These are phyloP conservation scores for Heterotilapia buettikoferi DNA, from an alignment of 2,113 vertebrate genomes.

Conservation along the genomic window DNA sequence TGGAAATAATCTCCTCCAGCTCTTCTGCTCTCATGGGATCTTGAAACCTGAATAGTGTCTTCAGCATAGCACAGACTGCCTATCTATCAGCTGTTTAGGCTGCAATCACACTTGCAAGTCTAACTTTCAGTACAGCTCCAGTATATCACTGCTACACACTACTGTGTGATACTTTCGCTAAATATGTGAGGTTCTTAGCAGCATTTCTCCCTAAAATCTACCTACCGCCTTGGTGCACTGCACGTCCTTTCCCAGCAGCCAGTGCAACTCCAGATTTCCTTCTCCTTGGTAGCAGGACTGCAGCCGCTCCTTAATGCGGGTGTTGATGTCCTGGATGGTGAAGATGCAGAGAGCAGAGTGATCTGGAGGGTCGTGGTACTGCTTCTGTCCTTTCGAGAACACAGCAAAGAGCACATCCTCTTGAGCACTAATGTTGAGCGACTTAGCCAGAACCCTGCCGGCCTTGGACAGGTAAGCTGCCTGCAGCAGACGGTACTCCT, in stretches of 20 bases:
- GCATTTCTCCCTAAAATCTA: neutral
- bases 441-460: constrained; percentile 76
- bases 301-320: constrained; percentile 88
- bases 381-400: constrained; percentile 96
- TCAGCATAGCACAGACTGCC: neutral
- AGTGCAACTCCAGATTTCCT: constrained; percentile 93
- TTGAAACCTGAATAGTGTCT: constrained; percentile 40
- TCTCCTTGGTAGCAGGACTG: constrained; percentile 96
- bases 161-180: neutral
- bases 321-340: constrained; percentile 83
- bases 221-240: constrained; percentile 94
- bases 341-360: constrained; percentile 90
- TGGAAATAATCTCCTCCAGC: constrained; percentile 52
- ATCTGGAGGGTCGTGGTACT: constrained; percentile 85
- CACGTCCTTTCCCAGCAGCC: constrained; percentile 93
- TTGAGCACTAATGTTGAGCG: constrained; percentile 81
- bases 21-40: constrained; percentile 26
- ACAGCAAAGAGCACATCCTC: constrained; percentile 94
- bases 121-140: neutral
- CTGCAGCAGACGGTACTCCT: constrained; percentile 91
- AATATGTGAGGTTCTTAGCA: neutral
- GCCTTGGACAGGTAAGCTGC: constrained; percentile 87
- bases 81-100: constrained; percentile 19
- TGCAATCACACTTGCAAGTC: neutral
- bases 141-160: neutral